A percentile compares a stretch with the other conserved stretches of the same genome.
phyloP scores from a whole-genome alignment of 2,113 vertebrate species.

The Malurus melanocephalus region DNA sequence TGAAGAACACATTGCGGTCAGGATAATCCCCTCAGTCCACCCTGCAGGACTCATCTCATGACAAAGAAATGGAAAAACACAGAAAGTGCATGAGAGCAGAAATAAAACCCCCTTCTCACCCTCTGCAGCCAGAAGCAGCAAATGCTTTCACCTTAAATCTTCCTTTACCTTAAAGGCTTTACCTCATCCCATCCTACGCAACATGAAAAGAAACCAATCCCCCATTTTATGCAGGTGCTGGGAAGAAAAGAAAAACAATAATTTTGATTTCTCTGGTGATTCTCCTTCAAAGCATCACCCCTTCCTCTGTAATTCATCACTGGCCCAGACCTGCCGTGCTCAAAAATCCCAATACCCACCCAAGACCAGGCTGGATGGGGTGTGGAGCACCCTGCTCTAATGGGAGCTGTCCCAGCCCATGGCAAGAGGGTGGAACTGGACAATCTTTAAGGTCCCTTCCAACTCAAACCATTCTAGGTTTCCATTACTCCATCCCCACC shows the following conservation, averaged over 20 bases:
- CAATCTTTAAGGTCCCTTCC: background rate
- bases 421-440: background rate
- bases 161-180: background rate
- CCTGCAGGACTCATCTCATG: background rate
- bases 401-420: background rate
- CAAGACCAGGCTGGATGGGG: background rate
- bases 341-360: background rate
- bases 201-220: background rate
- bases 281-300: background rate
- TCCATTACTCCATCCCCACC: background rate
- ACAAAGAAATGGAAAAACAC: background rate
- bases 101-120: background rate
- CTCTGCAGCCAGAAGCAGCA: background rate
- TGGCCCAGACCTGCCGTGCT: background rate
- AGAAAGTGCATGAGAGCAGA: fast-evolving
- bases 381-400: background rate
- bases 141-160: background rate
- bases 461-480: background rate
- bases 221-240: background rate
- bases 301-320: background rate
- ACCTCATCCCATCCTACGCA: background rate
- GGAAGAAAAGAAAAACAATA: fast-evolving
- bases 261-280: background rate
- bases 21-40: background rate
- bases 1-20: background rate